phyloP scores from a whole-genome alignment of 2,797 vertebrate genomes.

The Aulostomus chinensis region DNA sequence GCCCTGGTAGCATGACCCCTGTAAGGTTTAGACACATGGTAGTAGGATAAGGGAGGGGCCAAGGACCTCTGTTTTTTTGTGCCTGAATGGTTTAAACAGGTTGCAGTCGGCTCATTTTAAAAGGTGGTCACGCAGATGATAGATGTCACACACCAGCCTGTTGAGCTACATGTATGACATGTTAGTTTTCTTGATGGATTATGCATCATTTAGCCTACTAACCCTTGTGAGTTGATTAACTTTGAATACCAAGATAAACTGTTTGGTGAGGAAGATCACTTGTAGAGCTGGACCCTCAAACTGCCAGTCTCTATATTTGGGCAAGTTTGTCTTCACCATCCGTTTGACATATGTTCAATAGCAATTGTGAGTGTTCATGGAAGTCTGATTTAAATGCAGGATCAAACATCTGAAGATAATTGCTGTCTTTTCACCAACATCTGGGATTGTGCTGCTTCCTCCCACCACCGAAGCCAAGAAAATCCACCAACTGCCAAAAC shows the following conservation, averaged over 20 bases:
- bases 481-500: no score
- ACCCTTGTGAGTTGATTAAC: conserved; percentile 7
- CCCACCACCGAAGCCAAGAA: no score
- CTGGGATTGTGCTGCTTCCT: no score
- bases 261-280: conserved; percentile 10
- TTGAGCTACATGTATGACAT: conserved; percentile 35
- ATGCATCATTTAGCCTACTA: conserved; percentile 1
- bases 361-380: background rate
- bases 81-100: conserved; percentile 62
- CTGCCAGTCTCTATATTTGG: conserved; percentile 2
- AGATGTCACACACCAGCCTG: conserved; percentile 37
- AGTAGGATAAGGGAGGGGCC: background rate
- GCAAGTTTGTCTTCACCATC: background rate
- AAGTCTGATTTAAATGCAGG: background rate
- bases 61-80: conserved; percentile 33
- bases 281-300: conserved; percentile 4
- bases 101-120: conserved; percentile 65
- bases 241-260: conserved; percentile 10
- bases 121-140: conserved; percentile 34
- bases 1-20: conserved; percentile 62
- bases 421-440: background rate
- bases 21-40: conserved; percentile 49
- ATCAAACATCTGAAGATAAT: no score
- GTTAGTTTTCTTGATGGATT: no score
- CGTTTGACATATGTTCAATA: background rate